Conservation (phyloP, 1,140 invertebrate genomes). For the Nephotettix cincticeps region DNA sequence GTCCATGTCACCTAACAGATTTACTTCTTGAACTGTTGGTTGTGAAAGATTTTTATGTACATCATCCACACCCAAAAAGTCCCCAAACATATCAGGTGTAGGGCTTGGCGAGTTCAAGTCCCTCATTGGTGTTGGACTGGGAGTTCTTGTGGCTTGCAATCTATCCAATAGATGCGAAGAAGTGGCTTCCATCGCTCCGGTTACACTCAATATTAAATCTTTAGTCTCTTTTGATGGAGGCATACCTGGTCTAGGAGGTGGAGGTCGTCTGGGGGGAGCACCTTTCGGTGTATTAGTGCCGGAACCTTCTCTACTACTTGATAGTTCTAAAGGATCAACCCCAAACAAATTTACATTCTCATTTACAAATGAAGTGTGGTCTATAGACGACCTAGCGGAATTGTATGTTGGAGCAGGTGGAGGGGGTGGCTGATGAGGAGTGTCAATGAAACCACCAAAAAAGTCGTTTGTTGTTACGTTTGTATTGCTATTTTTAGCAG, state of each 20-base stretch:
- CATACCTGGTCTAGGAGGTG: conserved; percentile 55
- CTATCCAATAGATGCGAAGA: conserved; percentile 79
- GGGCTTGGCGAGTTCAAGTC: conserved; percentile 80
- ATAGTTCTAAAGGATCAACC: background rate
- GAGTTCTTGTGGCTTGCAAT: conserved; percentile 76
- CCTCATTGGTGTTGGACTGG: conserved; percentile 76
- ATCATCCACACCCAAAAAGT: conserved; percentile 61
- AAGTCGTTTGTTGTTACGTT: conserved; percentile 21
- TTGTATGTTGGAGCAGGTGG: background rate
- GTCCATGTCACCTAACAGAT: conserved; percentile 41
- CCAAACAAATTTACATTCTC: conserved; percentile 29
- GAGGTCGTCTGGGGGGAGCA: conserved; percentile 45
- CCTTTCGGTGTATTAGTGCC: conserved; percentile 36
- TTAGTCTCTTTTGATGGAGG: conserved; percentile 73
- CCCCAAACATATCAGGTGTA: conserved; percentile 70
- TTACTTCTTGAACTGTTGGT: conserved; percentile 32
- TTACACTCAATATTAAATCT: conserved; percentile 81
- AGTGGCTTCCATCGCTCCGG: conserved; percentile 84
- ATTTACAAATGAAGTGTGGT: conserved; percentile 3
- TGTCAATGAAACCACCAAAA: conserved; percentile 17
- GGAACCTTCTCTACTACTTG: conserved; percentile 15
- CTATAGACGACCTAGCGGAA: background rate
- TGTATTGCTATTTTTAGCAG: background rate
- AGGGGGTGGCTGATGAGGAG: background rate
- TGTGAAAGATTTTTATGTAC: conserved; percentile 34